Conservation (phyloP, 1,140 invertebrate genomes). For the Drosophila bifasciata region DNA sequence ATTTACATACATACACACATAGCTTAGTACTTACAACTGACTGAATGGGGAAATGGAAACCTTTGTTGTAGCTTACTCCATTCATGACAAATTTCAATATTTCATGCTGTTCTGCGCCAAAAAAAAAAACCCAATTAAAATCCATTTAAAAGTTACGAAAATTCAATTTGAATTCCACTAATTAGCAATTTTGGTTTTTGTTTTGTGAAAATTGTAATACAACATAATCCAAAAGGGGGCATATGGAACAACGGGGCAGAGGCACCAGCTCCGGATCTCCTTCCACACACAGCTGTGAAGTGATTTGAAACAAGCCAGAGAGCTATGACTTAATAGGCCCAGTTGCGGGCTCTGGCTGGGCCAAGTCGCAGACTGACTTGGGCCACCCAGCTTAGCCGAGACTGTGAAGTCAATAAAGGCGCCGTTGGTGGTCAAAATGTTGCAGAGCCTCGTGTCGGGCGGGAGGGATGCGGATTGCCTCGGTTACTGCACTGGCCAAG, state of each 20-base stretch:
- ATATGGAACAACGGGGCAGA: conserved; percentile 33
- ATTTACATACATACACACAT: conserved; percentile 7
- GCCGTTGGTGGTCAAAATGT: conserved; percentile 83
- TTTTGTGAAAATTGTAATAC: conserved; percentile 57
- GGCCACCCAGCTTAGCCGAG: conserved; percentile 47
- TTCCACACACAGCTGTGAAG: conserved; percentile 65
- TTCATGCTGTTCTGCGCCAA: no score
- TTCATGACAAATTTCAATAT: conserved; percentile 1
- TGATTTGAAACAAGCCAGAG: conserved; percentile 66
- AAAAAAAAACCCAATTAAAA: conserved; percentile 66
- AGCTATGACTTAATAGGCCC: conserved; percentile 83
- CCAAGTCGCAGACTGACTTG: conserved; percentile 17
- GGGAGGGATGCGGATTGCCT: conserved; percentile 10
- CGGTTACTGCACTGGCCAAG: conserved; percentile 59
- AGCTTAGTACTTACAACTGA: no score
- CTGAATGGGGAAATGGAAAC: conserved; percentile 34
- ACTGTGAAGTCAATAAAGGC: conserved; percentile 81
- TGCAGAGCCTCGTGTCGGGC: conserved; percentile 35
- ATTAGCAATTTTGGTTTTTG: conserved; percentile 69
- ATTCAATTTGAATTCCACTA: conserved; percentile 51
- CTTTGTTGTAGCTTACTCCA: conserved; percentile 47
- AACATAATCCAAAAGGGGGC: conserved; percentile 73
- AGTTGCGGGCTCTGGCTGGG: conserved; percentile 36
- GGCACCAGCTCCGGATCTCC: conserved; percentile 38
- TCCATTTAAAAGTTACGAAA: conserved; percentile 62